phyloP scores from a whole-genome alignment of 2,888 invertebrate genomes.

The Mechanitis messenoides region DNA sequence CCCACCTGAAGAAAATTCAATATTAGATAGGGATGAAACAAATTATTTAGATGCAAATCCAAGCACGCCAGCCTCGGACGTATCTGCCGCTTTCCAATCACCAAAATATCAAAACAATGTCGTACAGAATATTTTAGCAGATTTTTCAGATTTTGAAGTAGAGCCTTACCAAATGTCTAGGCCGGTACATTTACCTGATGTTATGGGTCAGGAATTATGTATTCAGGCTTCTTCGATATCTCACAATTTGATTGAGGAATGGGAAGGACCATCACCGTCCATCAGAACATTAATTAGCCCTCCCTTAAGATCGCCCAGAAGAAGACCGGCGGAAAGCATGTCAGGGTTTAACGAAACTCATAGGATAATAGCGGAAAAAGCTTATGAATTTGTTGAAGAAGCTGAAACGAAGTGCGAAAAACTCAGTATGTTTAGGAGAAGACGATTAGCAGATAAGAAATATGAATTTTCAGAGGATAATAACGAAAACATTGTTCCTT shows the following conservation, averaged over 20 bases:
- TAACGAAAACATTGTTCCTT: slow-evolving; percentile 80
- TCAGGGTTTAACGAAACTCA: slow-evolving; percentile 72
- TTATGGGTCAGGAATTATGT: slow-evolving; percentile 68
- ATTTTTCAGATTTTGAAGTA: slow-evolving; percentile 78
- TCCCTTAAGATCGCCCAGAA: slow-evolving; percentile 63
- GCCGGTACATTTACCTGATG: slow-evolving; percentile 64
- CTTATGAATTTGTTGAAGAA: slow-evolving; percentile 91
- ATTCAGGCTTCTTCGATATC: slow-evolving; percentile 68
- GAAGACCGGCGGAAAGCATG: slow-evolving; percentile 71
- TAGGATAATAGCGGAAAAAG: slow-evolving; percentile 80
- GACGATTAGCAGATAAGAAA: slow-evolving; percentile 92
- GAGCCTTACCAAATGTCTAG: slow-evolving; percentile 67
- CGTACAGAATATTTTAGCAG: slow-evolving; percentile 78
- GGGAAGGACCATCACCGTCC: slow-evolving; percentile 72
- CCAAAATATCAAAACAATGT: slow-evolving; percentile 74
- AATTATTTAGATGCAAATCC: slow-evolving; percentile 58
- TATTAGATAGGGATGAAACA: slow-evolving; percentile 56
- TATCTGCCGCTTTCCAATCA: slow-evolving; percentile 68
- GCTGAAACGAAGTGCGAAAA: slow-evolving; percentile 88
- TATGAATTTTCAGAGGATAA: slow-evolving; percentile 92
- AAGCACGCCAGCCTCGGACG: slow-evolving; percentile 58
- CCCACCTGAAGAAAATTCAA: slow-evolving; percentile 52
- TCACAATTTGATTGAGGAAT: slow-evolving; percentile 69
- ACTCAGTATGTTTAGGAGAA: slow-evolving; percentile 88
- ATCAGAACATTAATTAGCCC: slow-evolving; percentile 70